Evolutionary conservation across 2,888 invertebrate genomes (phyloP), one percentile per base, ranked within the genome.

Genomic region (Lucinisca nassula): DNA sequence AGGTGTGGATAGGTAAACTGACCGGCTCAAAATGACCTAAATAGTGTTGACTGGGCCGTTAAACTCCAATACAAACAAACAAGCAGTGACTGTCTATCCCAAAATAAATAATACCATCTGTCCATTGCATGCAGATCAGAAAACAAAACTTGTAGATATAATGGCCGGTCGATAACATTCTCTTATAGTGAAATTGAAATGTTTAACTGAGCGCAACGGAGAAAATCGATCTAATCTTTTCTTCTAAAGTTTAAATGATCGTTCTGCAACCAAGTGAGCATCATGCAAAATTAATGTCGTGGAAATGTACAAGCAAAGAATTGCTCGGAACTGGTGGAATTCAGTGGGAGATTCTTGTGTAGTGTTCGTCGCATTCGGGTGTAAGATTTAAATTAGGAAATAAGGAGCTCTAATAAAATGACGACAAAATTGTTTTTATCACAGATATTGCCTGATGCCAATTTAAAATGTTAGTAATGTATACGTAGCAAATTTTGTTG

Each of bases 211-310:
- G 67, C 67, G 17, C 35, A 67, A 2, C 12, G 67, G 3, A 10
- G 17, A 55, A 21, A 30, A 67, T 67, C 35, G 67, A 67, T 67
- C 35, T 3, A 35, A 32, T 67, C 67, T 21, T 30, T 67, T 67
- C 32, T 67, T 67, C 67, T 67, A 24, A 67, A 67, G 35, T 67
- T 67, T 67, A 67, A 67, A 67, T 67, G 14, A 10, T 35, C 67
- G 12, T 67, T 4, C 10, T 67, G 35, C 21, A 35, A 67, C 35
- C 12, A 67, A 67, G 24, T 67, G 67, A 67, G 17, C 67, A 67
- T 35, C 67, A 55, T 21, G n/a, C 55, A 17, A 67, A 2, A 24
- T 67, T 35, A 67, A 67, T 30, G 6, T 8, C 3, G 3, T 3
- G 21, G 67, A 67, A 35, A 67, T 24, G 21, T n/a, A 61, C 61